Evolutionary conservation across 2,113 vertebrate genomes (phyloP).

Genomic region (Maccullochella peelii): DNA sequence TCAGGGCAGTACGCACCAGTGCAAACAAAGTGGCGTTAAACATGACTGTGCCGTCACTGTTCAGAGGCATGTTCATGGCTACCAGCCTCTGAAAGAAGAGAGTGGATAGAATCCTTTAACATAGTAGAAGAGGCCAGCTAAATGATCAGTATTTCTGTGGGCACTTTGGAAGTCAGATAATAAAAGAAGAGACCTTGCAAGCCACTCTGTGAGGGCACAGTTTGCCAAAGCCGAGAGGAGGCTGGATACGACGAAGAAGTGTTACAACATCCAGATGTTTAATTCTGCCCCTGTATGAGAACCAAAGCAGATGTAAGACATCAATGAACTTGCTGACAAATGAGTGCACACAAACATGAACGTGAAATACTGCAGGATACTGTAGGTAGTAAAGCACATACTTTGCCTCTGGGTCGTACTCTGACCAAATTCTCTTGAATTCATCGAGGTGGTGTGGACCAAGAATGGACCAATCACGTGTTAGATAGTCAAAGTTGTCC

Average conservation of each 20-base stretch:
- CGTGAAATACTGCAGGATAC: background rate
- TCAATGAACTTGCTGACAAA: background rate
- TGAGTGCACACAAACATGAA: background rate
- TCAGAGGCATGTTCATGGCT: constrained; percentile 99
- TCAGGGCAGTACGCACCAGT: constrained; percentile 96
- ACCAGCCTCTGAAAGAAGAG: constrained; percentile 91
- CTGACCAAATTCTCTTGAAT: constrained; percentile 99
- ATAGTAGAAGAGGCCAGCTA: background rate
- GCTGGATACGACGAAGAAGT: constrained; percentile 94
- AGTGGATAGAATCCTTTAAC: constrained; percentile 16
- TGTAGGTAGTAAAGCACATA: constrained; percentile 77
- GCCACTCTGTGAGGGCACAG: constrained; percentile 98
- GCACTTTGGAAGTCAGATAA: background rate
- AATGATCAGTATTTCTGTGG: background rate
- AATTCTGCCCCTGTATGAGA: constrained; percentile 90
- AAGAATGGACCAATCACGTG: constrained; percentile 98
- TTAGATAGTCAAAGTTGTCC: constrained; percentile 99
- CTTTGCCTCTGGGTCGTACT: constrained; percentile 99
- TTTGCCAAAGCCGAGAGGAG: constrained; percentile 97
- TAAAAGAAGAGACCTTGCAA: constrained; percentile 91
- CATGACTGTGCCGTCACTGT: constrained; percentile 98
- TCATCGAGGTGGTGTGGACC: constrained; percentile 98
- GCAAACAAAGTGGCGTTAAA: constrained; percentile 99
- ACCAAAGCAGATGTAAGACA: background rate
- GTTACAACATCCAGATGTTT: constrained; percentile 99